Percentiles rank a stretch among this genome's conserved stretches.
phyloP scores from a whole-genome alignment of 1,140 invertebrate genomes.

The Nymphalis io region DNA sequence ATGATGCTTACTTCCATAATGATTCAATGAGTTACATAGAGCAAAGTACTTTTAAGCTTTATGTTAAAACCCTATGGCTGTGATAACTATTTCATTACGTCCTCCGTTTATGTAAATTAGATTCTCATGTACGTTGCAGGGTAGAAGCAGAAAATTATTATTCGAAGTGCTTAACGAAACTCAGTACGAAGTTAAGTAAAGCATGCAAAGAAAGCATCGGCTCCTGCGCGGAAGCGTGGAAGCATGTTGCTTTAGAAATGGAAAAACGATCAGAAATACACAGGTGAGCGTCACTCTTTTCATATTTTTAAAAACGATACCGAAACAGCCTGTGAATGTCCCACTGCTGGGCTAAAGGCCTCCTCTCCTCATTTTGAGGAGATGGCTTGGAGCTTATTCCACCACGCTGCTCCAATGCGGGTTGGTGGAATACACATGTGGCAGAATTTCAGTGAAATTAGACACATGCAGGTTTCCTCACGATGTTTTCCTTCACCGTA shows the following conservation, averaged over 20 bases:
- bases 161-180: slow-evolving; percentile 93
- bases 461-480: too few relatives aligned
- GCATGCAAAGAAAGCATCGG: slow-evolving; percentile 89
- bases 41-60: too few relatives aligned
- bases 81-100: neutral
- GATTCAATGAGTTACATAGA: neutral
- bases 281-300: slow-evolving; percentile 76
- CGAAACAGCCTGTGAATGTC: too few relatives aligned
- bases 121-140: slow-evolving; percentile 78
- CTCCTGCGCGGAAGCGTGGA: slow-evolving; percentile 93
- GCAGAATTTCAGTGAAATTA: too few relatives aligned
- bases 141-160: slow-evolving; percentile 94
- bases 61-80: too few relatives aligned
- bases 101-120: neutral
- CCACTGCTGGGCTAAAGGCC: too few relatives aligned
- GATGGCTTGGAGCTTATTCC: too few relatives aligned
- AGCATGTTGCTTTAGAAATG: slow-evolving; percentile 93
- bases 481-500: too few relatives aligned
- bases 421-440: too few relatives aligned
- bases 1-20: neutral
- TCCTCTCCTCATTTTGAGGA: too few relatives aligned
- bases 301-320: too few relatives aligned
- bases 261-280: slow-evolving; percentile 94
- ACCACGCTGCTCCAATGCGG: too few relatives aligned
- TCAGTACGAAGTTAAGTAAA: slow-evolving; percentile 92